phyloP scores from a whole-genome alignment of 2,888 invertebrate species.

The Baccha elongata region DNA sequence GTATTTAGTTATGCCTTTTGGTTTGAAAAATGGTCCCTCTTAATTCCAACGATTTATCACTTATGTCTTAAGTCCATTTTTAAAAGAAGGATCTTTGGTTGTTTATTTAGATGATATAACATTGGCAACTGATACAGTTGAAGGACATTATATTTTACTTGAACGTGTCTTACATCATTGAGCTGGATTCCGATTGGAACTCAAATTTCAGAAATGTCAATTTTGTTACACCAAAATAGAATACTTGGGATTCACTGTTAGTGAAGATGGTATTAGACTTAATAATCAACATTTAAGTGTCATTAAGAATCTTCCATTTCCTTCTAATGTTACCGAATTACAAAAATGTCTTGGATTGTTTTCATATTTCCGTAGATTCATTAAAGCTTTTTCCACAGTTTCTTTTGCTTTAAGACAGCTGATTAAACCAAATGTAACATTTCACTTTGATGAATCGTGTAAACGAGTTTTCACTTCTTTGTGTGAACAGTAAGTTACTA shows the following conservation, averaged over 20 bases:
- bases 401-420: neutral
- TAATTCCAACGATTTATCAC: too few species aligned
- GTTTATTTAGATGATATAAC: neutral
- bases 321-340: slow-evolving; percentile 2
- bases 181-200: neutral
- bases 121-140: neutral
- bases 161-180: neutral
- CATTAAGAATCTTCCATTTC: neutral
- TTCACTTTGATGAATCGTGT: neutral
- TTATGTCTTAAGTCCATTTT: neutral
- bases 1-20: too few species aligned
- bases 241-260: neutral
- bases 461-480: neutral
- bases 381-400: neutral
- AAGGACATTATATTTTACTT: neutral
- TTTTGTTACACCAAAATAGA: neutral
- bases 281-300: slow-evolving; percentile 1
- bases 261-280: neutral
- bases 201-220: neutral
- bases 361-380: neutral
- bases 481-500: neutral
- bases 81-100: neutral
- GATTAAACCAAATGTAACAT: neutral
- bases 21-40: too few species aligned
- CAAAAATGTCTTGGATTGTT: too few species aligned